Percentiles rank a stretch among this genome's conserved stretches.
phyloP scores from a whole-genome alignment of 2,797 vertebrate genomes.

The Enteromius anoplus region DNA sequence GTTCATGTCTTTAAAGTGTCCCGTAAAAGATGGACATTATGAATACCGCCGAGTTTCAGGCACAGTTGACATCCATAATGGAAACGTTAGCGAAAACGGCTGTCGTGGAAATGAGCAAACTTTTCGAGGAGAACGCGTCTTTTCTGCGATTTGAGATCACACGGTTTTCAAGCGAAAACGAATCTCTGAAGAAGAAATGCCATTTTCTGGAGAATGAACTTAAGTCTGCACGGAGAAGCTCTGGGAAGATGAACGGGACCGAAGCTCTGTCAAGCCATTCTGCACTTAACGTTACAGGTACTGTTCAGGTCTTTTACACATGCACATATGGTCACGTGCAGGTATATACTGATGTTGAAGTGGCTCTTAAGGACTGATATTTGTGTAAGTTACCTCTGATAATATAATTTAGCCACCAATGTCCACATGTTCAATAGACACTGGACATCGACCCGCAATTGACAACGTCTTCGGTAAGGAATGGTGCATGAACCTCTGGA shows the following conservation, averaged over 20 bases:
- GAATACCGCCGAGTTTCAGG: slow-evolving; percentile 65
- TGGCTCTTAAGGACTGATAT: not conserved
- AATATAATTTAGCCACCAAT: not conserved
- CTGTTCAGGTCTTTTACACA: not conserved
- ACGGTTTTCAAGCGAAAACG: slow-evolving; percentile 77
- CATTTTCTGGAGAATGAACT: slow-evolving; percentile 77
- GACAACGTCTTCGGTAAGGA: slow-evolving; percentile 81
- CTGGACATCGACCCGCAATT: slow-evolving; percentile 68
- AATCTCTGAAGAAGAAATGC: slow-evolving; percentile 77
- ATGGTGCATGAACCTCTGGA: slow-evolving; percentile 81
- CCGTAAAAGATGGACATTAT: slow-evolving; percentile 1
- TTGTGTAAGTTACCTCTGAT: not conserved
- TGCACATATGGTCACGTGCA: not conserved
- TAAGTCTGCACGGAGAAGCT: slow-evolving; percentile 65
- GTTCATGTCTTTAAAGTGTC: not conserved
- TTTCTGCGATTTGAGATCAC: slow-evolving; percentile 76
- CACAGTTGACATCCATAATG: slow-evolving; percentile 74
- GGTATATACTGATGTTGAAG: too few relatives aligned
- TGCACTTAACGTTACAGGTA: slow-evolving; percentile 2
- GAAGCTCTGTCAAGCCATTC: not conserved
- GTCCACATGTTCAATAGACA: slow-evolving; percentile 61
- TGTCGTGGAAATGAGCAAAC: slow-evolving; percentile 75
- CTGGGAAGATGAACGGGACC: slow-evolving; percentile 60
- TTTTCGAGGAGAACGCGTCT: slow-evolving; percentile 77
- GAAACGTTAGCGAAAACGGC: slow-evolving; percentile 78